Evolutionary conservation across 2,113 vertebrate species (phyloP), one percentile per base, ranked within the genome.

Genomic region (Ceyx cyanopectus): DNA sequence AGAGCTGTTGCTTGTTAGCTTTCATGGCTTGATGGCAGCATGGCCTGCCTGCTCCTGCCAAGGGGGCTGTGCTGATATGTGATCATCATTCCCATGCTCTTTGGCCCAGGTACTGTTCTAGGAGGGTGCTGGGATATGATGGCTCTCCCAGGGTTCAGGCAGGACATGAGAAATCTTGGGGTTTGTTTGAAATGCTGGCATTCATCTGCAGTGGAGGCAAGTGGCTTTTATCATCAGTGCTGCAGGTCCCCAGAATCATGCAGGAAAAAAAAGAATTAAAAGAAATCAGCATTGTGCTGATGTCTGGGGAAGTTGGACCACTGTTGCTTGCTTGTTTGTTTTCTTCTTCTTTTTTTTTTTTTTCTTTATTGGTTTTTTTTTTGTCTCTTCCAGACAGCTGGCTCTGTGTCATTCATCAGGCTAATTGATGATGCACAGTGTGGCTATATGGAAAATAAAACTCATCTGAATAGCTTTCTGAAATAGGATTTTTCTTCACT

Each of bases 311-410:
- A 72, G 81, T 34, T 79, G 21, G 54, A 32, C 27, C 79, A 21
- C 24, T 27, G 10, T 66, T 70, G 34, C 45, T 75, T 81, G 24
- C 7, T n/a, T 69, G 30, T 22, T 58, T 81, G 61, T 53, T 90
- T 94, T 53, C 74, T 96, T 34, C 34, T 34, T 34, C 87, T 26
- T 83, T 91, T 92, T 54, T 62, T 82, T 66, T 58, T 85, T 84
- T 60, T 45, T 13, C 74, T 89, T 90, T 30, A 84, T 93, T 82
- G 70, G 74, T 89, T 79, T 94, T 70, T 73, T 96, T 95, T 92
- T 6, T 73, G 48, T 80, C 56, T 80, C 63, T 93, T 66, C 74
- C 67, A 92, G 78, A 48, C 84, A 92, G 81, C 84, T 95, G 91
- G 60, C 70, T 91, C 62, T 94, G 46, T 74, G 81, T 70, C 72